These are phyloP conservation scores for Notothenia rossii DNA, from an alignment of 2,113 vertebrate species.

Conservation along the genomic window DNA sequence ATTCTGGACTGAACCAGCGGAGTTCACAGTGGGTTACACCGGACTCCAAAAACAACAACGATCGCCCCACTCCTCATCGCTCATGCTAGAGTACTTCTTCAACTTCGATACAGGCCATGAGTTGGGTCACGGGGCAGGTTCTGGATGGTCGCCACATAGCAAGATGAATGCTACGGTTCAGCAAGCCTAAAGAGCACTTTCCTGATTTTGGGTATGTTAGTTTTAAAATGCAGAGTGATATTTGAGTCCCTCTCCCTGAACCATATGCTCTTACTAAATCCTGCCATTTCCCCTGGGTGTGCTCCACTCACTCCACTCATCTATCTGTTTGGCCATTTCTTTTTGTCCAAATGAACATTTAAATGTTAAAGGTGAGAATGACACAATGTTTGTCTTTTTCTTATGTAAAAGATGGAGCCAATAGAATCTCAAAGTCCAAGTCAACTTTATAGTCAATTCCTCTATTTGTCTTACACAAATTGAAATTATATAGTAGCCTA, in stretches of 20 bases:
- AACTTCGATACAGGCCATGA: neutral
- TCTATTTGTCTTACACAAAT: too few species aligned
- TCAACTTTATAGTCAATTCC: too few species aligned
- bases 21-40: constrained; percentile 42
- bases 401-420: neutral
- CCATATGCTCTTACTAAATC: constrained; percentile 39
- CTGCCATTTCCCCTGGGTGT: constrained; percentile 12
- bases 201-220: constrained; percentile 48
- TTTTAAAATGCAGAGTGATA: constrained; percentile 34
- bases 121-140: constrained; percentile 17
- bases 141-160: constrained; percentile 30
- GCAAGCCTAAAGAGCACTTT: constrained; percentile 24
- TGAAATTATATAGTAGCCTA: too few species aligned
- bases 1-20: constrained; percentile 36
- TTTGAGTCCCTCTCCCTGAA: constrained; percentile 18
- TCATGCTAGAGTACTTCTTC: neutral
- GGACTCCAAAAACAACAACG: constrained; percentile 43
- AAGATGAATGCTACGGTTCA: constrained; percentile 30
- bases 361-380: too few species aligned
- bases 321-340: constrained; percentile 1
- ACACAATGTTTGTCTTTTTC: neutral
- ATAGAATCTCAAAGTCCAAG: neutral
- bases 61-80: neutral
- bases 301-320: neutral
- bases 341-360: neutral